A percentile compares a stretch with the other conserved stretches of the same genome.
Evolutionary conservation across 2,113 vertebrate genomes (phyloP).

Genomic region (Nibea albiflora): DNA sequence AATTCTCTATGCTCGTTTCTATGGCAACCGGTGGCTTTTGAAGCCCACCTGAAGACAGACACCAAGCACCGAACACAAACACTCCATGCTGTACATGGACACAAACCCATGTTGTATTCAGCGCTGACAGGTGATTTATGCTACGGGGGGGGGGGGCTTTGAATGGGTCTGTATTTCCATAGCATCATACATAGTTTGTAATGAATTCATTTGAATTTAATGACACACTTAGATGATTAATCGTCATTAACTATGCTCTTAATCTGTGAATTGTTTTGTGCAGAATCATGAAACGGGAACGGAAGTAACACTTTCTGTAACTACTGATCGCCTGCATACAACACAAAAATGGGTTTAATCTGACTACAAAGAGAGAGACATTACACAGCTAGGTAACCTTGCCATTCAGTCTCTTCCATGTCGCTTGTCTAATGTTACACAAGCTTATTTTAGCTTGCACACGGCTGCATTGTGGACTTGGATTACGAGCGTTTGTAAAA

Average conservation of each 20-base stretch:
- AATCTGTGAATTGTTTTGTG: constrained; percentile 1
- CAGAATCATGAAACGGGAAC: not conserved
- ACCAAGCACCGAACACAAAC: constrained; percentile 2
- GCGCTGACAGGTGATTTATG: constrained; percentile 24
- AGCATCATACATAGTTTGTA: not conserved
- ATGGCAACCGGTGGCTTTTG: constrained; percentile 77
- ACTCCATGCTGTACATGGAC: not conserved
- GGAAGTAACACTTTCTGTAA: not conserved
- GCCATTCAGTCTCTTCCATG: not conserved
- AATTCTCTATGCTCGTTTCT: constrained; percentile 70
- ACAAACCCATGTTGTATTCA: constrained; percentile 11
- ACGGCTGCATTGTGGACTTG: not conserved
- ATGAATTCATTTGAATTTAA: not conserved
- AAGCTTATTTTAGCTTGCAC: not conserved
- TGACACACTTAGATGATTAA: not conserved
- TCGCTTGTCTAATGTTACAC: not conserved
- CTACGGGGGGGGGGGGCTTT: not conserved
- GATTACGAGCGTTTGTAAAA: constrained; percentile 2
- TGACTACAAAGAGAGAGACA: not conserved
- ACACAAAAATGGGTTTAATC: not conserved
- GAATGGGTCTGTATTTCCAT: not conserved
- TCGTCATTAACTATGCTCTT: constrained; percentile 1
- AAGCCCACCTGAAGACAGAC: constrained; percentile 31
- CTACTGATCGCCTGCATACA: not conserved
- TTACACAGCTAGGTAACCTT: not conserved